A percentile compares a stretch with the other conserved stretches of the same genome.
These are phyloP conservation scores for Spilosoma lubricipeda DNA, from an alignment of 2,888 invertebrate genomes.

Conservation along the genomic window DNA sequence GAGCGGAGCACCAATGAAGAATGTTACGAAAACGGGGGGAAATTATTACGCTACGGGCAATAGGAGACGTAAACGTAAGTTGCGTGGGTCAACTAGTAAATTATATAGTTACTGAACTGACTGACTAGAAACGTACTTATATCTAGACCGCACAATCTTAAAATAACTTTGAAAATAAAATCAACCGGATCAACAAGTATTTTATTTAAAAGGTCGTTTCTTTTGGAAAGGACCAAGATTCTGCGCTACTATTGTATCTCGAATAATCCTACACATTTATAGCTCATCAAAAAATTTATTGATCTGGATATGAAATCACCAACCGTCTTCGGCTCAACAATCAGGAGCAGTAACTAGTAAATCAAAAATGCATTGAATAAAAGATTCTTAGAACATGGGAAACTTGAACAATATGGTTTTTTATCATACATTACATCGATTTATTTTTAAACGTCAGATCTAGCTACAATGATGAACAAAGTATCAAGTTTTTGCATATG, in stretches of 20 bases:
- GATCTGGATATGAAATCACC: background rate
- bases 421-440: background rate
- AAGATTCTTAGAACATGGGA: background rate
- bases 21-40: too few relatives aligned
- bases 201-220: background rate
- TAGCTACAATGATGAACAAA: background rate
- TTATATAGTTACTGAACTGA: too few relatives aligned
- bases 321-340: background rate
- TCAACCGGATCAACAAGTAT: constrained; percentile 15
- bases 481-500: background rate
- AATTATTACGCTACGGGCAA: too few relatives aligned
- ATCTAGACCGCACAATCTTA: background rate
- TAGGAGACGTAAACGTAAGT: too few relatives aligned
- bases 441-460: background rate
- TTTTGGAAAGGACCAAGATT: constrained; percentile 13
- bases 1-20: too few relatives aligned
- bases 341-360: too few relatives aligned
- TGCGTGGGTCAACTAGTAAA: too few relatives aligned
- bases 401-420: background rate
- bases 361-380: background rate
- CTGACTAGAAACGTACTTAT: too few relatives aligned
- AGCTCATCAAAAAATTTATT: background rate
- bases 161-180: constrained; percentile 1
- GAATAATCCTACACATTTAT: background rate
- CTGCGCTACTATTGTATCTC: constrained; percentile 29